Conservation (phyloP, 2,797 vertebrate species). For the Acipenser ruthenus region DNA sequence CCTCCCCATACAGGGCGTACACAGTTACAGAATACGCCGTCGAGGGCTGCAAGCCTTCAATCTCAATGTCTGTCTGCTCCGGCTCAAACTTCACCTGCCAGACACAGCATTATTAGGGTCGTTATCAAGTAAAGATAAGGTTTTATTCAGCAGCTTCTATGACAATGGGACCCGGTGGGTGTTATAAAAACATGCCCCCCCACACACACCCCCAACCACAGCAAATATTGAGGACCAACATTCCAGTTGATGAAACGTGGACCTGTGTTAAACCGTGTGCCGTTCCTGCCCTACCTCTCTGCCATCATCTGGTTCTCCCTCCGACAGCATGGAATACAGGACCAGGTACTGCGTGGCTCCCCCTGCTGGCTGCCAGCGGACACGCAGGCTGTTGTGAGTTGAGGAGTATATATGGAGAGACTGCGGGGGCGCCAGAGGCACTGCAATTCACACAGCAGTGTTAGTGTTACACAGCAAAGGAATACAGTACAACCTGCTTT, state of each 20-base stretch:
- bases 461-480: neutral
- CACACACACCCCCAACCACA: too few species aligned
- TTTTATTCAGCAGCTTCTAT: too few species aligned
- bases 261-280: too few species aligned
- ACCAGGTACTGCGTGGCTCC: constrained; percentile 83
- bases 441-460: constrained; percentile 42
- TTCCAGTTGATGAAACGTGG: too few species aligned
- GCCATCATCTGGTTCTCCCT: constrained; percentile 66
- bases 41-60: constrained; percentile 62
- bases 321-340: constrained; percentile 60
- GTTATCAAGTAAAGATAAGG: too few species aligned
- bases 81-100: constrained; percentile 70
- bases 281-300: constrained; percentile 50
- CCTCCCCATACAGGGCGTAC: constrained; percentile 76
- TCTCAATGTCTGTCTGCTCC: constrained; percentile 60
- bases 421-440: constrained; percentile 63
- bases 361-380: constrained; percentile 68
- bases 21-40: constrained; percentile 76
- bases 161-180: too few species aligned
- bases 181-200: too few species aligned
- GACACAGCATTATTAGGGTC: too few species aligned
- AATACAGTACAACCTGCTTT: too few species aligned
- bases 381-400: constrained; percentile 63
- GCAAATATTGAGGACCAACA: too few species aligned
- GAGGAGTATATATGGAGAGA: constrained; percentile 64